These are phyloP conservation scores for Lepilemur ruficaudatus DNA, from an alignment of 2,797 vertebrate species.

Conservation along the genomic window DNA sequence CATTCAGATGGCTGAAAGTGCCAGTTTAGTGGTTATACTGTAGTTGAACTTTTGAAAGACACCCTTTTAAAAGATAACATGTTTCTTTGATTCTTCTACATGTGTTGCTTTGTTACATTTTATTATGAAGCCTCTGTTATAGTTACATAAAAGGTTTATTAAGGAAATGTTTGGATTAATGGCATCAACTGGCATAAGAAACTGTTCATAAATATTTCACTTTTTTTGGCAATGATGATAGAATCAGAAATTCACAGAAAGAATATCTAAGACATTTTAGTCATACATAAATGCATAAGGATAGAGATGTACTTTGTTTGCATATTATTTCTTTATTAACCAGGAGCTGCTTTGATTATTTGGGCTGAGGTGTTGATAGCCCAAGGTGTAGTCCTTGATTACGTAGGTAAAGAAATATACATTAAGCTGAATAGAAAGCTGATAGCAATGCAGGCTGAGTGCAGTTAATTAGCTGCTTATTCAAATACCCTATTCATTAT, in stretches of 20 bases:
- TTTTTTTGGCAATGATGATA: background rate
- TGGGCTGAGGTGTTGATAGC: constrained; percentile 57
- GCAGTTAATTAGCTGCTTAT: constrained; percentile 62
- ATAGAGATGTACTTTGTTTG: constrained; percentile 33
- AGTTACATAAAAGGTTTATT: background rate
- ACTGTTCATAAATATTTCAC: background rate
- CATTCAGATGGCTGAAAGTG: background rate
- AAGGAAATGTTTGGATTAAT: background rate
- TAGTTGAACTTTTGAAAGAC: background rate
- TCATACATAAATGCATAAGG: background rate
- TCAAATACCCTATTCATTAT: constrained; percentile 56
- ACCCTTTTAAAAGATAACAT: background rate
- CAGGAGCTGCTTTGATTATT: constrained; percentile 53
- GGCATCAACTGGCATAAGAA: background rate
- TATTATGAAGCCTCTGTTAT: background rate
- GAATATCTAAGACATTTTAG: background rate
- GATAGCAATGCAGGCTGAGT: constrained; percentile 25
- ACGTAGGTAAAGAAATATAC: constrained; percentile 51
- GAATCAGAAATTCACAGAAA: constrained; percentile 29
- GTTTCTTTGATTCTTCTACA: background rate
- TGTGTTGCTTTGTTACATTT: background rate
- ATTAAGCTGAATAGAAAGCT: constrained; percentile 56
- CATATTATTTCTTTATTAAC: constrained; percentile 61
- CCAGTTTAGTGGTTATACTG: background rate
- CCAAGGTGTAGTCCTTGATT: constrained; percentile 46